Percentiles rank a stretch among this genome's conserved stretches.
Evolutionary conservation across 1,140 invertebrate genomes (phyloP).

Genomic region (Prorops nasuta): DNA sequence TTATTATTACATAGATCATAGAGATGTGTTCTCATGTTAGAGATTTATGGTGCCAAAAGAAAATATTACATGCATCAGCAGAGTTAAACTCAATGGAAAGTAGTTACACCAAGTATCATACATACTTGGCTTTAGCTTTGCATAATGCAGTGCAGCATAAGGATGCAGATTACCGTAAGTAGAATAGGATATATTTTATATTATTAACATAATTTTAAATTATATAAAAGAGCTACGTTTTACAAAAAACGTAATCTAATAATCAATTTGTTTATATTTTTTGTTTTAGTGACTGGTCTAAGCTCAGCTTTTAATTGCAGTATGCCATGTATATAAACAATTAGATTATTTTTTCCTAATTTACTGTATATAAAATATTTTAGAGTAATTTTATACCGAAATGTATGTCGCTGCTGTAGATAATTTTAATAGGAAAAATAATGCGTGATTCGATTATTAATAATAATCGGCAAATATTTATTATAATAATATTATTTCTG

Average conservation of each 20-base stretch:
- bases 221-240: not conserved
- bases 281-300: slow-evolving; percentile 54
- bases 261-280: slow-evolving; percentile 24
- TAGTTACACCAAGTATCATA: slow-evolving; percentile 51
- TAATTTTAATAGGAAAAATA: no score
- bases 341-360: not conserved
- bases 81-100: slow-evolving; percentile 44
- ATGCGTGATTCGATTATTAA: no score
- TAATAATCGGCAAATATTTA: not conserved
- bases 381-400: no score
- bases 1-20: slow-evolving; percentile 34
- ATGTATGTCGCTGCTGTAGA: no score
- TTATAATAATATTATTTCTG: not conserved
- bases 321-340: slow-evolving; percentile 42
- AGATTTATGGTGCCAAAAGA: slow-evolving; percentile 42
- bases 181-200: slow-evolving; percentile 8
- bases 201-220: not conserved
- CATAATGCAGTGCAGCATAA: slow-evolving; percentile 49
- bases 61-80: slow-evolving; percentile 25
- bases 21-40: slow-evolving; percentile 47
- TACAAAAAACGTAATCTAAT: not conserved
- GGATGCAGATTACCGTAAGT: slow-evolving; percentile 52
- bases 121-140: slow-evolving; percentile 44
- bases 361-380: no score
- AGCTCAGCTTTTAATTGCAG: slow-evolving; percentile 54